These are phyloP conservation scores for Echeneis naucrates DNA, from an alignment of 2,797 vertebrate species.

Conservation along the genomic window DNA sequence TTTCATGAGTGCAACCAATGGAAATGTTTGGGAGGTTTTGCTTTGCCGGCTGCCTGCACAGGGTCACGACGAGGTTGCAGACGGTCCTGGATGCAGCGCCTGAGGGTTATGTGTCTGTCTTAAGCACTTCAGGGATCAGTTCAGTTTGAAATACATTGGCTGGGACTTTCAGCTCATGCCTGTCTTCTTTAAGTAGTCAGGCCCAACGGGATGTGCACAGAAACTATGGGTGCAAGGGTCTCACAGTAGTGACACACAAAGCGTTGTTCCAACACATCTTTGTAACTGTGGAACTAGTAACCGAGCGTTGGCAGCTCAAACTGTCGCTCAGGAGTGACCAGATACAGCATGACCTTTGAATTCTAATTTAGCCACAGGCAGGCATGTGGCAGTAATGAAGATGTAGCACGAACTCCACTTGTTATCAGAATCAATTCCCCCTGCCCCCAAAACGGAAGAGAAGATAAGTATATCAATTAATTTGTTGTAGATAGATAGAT, in stretches of 20 bases:
- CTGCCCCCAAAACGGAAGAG: background rate
- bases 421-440: slow-evolving; percentile 18
- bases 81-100: slow-evolving; percentile 54
- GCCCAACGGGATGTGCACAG: background rate
- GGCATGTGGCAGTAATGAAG: slow-evolving; percentile 22
- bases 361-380: slow-evolving; percentile 26
- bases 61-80: slow-evolving; percentile 68
- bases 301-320: background rate
- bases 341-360: slow-evolving; percentile 22
- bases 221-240: background rate
- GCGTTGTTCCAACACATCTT: background rate
- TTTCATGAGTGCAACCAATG: slow-evolving; percentile 9
- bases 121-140: slow-evolving; percentile 3
- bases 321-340: background rate
- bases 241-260: background rate
- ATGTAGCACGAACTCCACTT: slow-evolving; percentile 7
- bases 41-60: slow-evolving; percentile 24
- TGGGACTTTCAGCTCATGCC: slow-evolving; percentile 5
- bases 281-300: background rate
- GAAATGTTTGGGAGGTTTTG: slow-evolving; percentile 22
- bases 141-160: background rate
- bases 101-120: slow-evolving; percentile 45
- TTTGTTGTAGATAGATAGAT: background rate
- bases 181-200: background rate
- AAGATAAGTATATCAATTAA: background rate